phyloP scores from a whole-genome alignment of 1,140 invertebrate genomes.

The Palaemon carinicauda region DNA sequence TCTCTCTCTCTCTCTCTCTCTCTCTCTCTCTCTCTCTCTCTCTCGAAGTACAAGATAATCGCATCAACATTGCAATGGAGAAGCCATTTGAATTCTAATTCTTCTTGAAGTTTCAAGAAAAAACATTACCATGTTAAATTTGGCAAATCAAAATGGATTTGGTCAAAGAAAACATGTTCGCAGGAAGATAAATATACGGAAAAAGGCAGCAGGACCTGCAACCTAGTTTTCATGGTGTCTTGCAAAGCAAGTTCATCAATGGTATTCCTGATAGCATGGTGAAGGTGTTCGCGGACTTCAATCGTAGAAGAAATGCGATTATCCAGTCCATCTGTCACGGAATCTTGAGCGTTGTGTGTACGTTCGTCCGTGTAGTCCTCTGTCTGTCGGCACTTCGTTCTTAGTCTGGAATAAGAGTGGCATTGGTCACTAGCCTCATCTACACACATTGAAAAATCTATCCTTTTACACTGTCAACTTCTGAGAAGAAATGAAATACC shows the following conservation, averaged over 20 bases:
- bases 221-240: slow-evolving; percentile 32
- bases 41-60: too few species aligned
- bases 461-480: neutral
- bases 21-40: neutral
- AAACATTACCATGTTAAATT: too few species aligned
- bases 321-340: slow-evolving; percentile 30
- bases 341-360: slow-evolving; percentile 20
- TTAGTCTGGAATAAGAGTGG: neutral
- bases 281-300: slow-evolving; percentile 18
- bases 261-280: slow-evolving; percentile 26
- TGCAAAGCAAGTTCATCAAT: slow-evolving; percentile 27
- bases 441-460: too few species aligned
- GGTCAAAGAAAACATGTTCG: neutral
- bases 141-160: neutral
- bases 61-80: too few species aligned
- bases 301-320: slow-evolving; percentile 16
- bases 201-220: slow-evolving; percentile 17
- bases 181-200: neutral
- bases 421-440: too few species aligned
- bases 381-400: slow-evolving; percentile 24
- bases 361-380: slow-evolving; percentile 38
- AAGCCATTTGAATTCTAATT: too few species aligned
- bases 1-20: neutral
- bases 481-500: neutral
- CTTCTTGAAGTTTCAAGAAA: too few species aligned